Evolutionary conservation across 2,888 invertebrate genomes (phyloP).

Genomic region (Linnaemya tessellans): DNA sequence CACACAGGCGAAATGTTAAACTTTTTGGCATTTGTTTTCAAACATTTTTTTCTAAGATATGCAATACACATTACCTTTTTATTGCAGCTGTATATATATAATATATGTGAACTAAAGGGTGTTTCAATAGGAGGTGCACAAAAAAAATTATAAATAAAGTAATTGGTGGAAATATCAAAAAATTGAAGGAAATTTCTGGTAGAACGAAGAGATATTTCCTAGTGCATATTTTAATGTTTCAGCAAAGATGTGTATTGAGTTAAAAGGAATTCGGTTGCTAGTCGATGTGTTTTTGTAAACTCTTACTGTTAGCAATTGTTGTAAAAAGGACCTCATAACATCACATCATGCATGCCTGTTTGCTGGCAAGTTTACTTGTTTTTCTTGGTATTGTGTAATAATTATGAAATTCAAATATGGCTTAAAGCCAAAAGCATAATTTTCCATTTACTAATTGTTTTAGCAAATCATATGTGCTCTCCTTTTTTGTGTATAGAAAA

Average conservation of each 20-base stretch:
- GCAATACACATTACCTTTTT: neutral
- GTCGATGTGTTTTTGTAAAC: too few relatives aligned
- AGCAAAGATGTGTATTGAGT: too few relatives aligned
- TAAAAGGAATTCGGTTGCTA: too few relatives aligned
- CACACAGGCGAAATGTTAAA: neutral
- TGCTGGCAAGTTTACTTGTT: neutral
- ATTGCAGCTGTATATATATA: neutral
- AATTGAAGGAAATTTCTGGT: neutral
- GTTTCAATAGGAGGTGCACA: neutral
- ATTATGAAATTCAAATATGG: constrained; percentile 36
- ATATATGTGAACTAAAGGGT: neutral
- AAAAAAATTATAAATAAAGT: neutral
- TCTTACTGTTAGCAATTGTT: neutral
- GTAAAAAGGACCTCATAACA: neutral
- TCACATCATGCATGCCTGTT: neutral
- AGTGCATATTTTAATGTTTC: too few relatives aligned
- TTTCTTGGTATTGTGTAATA: constrained; percentile 16
- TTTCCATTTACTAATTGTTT: constrained; percentile 1
- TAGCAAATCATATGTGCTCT: neutral
- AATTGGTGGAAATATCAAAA: neutral
- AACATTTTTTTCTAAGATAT: constrained; percentile 1
- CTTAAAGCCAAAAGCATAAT: constrained; percentile 22
- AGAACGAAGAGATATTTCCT: too few relatives aligned
- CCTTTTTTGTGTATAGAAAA: neutral
- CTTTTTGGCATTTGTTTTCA: constrained; percentile 6